phyloP scores from a whole-genome alignment of 2,888 invertebrate species.

The Branchinecta sandiegonensis region DNA sequence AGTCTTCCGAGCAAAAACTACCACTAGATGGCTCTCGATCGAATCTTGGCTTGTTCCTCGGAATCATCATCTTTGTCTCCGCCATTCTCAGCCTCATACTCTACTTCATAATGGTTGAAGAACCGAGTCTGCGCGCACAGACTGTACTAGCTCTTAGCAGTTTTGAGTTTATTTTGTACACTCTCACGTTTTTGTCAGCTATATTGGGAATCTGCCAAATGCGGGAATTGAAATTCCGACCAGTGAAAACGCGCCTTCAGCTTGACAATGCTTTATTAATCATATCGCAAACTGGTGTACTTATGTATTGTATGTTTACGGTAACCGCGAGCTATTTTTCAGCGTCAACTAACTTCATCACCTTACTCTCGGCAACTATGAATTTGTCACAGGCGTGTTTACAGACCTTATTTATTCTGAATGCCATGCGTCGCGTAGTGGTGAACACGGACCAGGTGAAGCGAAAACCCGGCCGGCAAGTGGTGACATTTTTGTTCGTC shows the following conservation, averaged over 20 bases:
- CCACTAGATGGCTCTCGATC: constrained; percentile 36
- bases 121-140: constrained; percentile 29
- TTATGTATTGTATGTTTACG: constrained; percentile 32
- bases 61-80: constrained; percentile 33
- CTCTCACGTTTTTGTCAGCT: constrained; percentile 32
- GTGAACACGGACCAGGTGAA: constrained; percentile 64
- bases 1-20: constrained; percentile 29
- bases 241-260: constrained; percentile 30
- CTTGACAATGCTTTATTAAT: constrained; percentile 35
- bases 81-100: constrained; percentile 35
- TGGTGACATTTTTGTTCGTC: constrained; percentile 51
- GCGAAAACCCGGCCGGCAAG: constrained; percentile 78
- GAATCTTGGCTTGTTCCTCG: constrained; percentile 34
- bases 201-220: constrained; percentile 33
- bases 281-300: constrained; percentile 37
- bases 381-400: constrained; percentile 6
- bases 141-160: constrained; percentile 29
- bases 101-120: constrained; percentile 36
- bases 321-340: not conserved
- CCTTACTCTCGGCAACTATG: not conserved
- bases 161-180: constrained; percentile 35
- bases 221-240: constrained; percentile 19
- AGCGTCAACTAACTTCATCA: not conserved
- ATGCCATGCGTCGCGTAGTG: constrained; percentile 70
- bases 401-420: constrained; percentile 32